A percentile compares a stretch with the other conserved stretches of the same genome.
Evolutionary conservation across 2,113 vertebrate species (phyloP).

Genomic region (Oreochromis spilurus): DNA sequence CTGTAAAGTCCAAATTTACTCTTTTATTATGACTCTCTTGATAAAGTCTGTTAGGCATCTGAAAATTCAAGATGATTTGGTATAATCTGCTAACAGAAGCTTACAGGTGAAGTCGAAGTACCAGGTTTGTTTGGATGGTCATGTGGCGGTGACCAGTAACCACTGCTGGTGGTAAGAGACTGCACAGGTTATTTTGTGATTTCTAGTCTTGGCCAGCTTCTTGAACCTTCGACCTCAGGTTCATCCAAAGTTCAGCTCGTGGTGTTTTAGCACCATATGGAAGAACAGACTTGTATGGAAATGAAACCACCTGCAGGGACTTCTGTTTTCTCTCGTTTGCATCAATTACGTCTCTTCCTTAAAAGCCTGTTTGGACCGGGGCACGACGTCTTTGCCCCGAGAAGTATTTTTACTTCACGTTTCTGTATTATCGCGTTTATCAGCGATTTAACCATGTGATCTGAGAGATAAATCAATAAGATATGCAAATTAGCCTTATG

Average conservation of each 20-base stretch:
- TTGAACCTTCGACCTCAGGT: not conserved
- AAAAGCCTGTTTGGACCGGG: constrained; percentile 8
- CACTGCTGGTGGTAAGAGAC: not conserved
- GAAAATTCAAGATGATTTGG: not conserved
- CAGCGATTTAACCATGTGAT: not conserved
- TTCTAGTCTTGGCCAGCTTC: rapidly evolving
- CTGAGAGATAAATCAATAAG: constrained; percentile 22
- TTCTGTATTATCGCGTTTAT: not conserved
- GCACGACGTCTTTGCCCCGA: not conserved
- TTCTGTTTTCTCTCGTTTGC: not conserved
- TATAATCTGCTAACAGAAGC: not conserved
- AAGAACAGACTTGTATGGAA: not conserved
- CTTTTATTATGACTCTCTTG: not conserved
- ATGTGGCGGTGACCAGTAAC: too few species aligned
- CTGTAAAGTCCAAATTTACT: too few species aligned
- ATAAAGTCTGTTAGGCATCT: not conserved
- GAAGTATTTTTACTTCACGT: not conserved
- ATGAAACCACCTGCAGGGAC: not conserved
- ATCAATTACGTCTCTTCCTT: constrained; percentile 11
- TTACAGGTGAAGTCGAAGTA: not conserved
- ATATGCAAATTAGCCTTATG: constrained; percentile 20
- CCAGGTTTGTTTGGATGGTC: not conserved
- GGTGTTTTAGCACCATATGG: not conserved
- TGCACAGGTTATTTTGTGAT: not conserved
- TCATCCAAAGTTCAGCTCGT: not conserved